phyloP scores from a whole-genome alignment of 2,113 vertebrate species.

The Antechinus stuartii region DNA sequence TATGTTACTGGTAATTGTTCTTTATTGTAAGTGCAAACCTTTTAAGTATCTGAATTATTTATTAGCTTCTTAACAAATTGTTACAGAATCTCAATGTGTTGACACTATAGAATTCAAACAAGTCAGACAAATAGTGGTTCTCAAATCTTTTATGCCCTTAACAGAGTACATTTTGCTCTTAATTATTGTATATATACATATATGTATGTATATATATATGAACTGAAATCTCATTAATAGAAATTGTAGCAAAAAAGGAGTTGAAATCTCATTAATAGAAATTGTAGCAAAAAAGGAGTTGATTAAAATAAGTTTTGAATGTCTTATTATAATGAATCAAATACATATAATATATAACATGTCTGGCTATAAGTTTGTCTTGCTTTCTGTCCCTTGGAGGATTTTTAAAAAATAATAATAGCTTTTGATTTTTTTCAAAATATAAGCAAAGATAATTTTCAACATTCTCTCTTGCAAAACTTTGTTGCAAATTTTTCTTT shows the following conservation, averaged over 20 bases:
- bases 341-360: neutral
- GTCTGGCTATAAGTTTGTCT: neutral
- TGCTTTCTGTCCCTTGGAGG: neutral
- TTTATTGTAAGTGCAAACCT: neutral
- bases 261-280: neutral
- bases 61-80: neutral
- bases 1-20: neutral
- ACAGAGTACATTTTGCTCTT: neutral
- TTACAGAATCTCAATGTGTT: neutral
- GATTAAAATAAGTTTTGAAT: neutral
- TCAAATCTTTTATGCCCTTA: neutral
- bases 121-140: neutral
- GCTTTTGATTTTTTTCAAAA: too few species aligned
- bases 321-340: neutral
- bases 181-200: neutral
- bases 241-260: neutral
- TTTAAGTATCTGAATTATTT: neutral
- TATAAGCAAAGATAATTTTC: too few species aligned
- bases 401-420: too few species aligned
- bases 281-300: neutral
- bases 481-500: too few species aligned
- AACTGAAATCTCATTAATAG: neutral
- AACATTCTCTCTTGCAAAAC: too few species aligned
- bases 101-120: neutral
- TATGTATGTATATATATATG: neutral